Percentiles rank a stretch among this genome's conserved stretches.
Evolutionary conservation across 2,888 invertebrate genomes (phyloP).

Genomic region (Andricus quercusramuli): DNA sequence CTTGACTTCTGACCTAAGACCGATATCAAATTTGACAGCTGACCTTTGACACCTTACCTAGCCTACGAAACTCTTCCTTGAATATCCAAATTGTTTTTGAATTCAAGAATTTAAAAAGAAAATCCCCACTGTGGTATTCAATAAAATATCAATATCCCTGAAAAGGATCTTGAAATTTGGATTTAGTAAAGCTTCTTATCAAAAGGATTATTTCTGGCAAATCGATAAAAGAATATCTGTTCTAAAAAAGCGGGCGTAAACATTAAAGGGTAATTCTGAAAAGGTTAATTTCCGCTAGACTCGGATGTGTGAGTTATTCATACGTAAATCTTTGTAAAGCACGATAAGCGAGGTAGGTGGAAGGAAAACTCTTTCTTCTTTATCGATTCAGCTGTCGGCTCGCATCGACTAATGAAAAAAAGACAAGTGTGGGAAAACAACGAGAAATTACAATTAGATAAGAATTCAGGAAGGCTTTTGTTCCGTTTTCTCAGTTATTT

Average conservation of each 20-base stretch:
- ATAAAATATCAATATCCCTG: too few relatives aligned
- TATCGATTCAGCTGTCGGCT: conserved; percentile 53
- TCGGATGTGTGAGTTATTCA: conserved; percentile 44
- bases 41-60: too few relatives aligned
- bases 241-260: conserved; percentile 18
- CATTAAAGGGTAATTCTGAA: conserved; percentile 44
- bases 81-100: too few relatives aligned
- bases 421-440: conserved; percentile 32
- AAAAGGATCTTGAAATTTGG: too few relatives aligned
- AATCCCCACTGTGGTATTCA: too few relatives aligned
- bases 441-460: background rate
- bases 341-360: conserved; percentile 51
- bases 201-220: background rate
- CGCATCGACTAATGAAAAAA: conserved; percentile 46
- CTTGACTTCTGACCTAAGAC: too few relatives aligned
- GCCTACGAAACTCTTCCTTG: too few relatives aligned
- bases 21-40: too few relatives aligned
- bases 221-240: background rate
- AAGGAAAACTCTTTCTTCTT: conserved; percentile 52
- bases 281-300: conserved; percentile 51
- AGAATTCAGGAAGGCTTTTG: background rate
- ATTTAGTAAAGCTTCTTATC: too few relatives aligned
- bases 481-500: background rate
- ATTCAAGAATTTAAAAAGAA: too few relatives aligned
- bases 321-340: conserved; percentile 51